A percentile compares a stretch with the other conserved stretches of the same genome.
Evolutionary conservation across 1,140 invertebrate genomes (phyloP).

Genomic region (Helicoverpa armigera): DNA sequence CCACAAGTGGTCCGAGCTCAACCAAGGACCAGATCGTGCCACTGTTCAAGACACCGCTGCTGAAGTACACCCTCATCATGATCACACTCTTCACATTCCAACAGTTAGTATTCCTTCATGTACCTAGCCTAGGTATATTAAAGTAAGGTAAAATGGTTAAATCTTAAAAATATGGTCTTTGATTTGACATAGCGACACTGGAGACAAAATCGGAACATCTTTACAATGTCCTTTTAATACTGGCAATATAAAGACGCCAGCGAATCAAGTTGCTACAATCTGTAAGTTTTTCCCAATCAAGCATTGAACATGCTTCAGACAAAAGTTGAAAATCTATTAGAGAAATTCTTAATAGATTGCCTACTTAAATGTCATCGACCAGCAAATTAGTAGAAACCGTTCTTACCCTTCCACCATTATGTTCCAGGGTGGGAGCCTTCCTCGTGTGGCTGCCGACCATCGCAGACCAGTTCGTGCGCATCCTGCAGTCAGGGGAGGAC

Average conservation of each 20-base stretch:
- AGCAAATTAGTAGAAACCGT: no score
- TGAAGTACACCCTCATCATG: conserved; percentile 73
- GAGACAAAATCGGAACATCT: no score
- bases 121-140: no score
- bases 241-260: no score
- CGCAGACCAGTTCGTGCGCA: conserved; percentile 68
- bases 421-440: conserved; percentile 69
- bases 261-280: no score
- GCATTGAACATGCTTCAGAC: no score
- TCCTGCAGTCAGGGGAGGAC: conserved; percentile 66
- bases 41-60: conserved; percentile 70
- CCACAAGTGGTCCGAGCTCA: conserved; percentile 38
- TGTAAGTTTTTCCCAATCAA: no score
- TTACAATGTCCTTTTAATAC: no score
- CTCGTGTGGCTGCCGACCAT: conserved; percentile 76
- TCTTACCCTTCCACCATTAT: background rate
- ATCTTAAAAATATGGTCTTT: background rate
- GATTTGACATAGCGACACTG: no score
- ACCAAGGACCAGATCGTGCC: conserved; percentile 62
- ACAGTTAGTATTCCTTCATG: conserved; percentile 61
- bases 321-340: no score
- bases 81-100: conserved; percentile 68
- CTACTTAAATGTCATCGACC: no score
- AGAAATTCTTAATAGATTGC: no score
- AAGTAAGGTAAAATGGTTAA: background rate